Evolutionary conservation across 2,797 vertebrate species (phyloP).

Genomic region (Denticeps clupeoides): DNA sequence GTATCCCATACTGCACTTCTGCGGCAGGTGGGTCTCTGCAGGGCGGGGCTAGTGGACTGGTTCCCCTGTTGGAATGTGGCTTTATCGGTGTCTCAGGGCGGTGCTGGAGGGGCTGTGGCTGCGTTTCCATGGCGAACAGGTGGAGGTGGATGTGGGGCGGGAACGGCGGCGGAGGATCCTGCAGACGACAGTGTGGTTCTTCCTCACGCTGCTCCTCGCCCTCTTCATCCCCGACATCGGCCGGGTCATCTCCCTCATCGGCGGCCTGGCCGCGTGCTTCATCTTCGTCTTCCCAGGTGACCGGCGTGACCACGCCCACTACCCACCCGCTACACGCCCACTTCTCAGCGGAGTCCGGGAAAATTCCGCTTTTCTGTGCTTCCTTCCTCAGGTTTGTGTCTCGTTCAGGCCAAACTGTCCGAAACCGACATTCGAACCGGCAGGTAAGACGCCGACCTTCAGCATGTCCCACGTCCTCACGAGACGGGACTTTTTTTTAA

Average conservation of each 20-base stretch:
- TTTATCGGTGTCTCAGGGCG: conserved; percentile 52
- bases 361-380: too few relatives aligned
- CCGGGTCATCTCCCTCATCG: conserved; percentile 87
- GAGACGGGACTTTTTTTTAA: not conserved
- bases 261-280: conserved; percentile 90
- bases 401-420: conserved; percentile 30
- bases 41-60: not conserved
- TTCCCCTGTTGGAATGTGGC: too few relatives aligned
- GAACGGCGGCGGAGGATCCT: conserved; percentile 74
- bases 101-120: conserved; percentile 94
- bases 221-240: conserved; percentile 95
- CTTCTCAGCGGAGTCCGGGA: too few relatives aligned
- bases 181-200: conserved; percentile 84
- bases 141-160: conserved; percentile 78
- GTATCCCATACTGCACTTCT: conserved; percentile 96
- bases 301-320: too few relatives aligned
- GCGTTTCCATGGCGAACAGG: conserved; percentile 71
- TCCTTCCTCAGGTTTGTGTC: conserved; percentile 18
- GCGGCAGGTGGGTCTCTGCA: conserved; percentile 68
- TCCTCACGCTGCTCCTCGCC: conserved; percentile 78
- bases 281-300: conserved; percentile 92
- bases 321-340: too few relatives aligned
- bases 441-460: conserved; percentile 18
- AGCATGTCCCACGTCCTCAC: too few relatives aligned
- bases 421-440: conserved; percentile 23